Evolutionary conservation across 2,113 vertebrate species (phyloP).

Genomic region (Pedionomus torquatus): DNA sequence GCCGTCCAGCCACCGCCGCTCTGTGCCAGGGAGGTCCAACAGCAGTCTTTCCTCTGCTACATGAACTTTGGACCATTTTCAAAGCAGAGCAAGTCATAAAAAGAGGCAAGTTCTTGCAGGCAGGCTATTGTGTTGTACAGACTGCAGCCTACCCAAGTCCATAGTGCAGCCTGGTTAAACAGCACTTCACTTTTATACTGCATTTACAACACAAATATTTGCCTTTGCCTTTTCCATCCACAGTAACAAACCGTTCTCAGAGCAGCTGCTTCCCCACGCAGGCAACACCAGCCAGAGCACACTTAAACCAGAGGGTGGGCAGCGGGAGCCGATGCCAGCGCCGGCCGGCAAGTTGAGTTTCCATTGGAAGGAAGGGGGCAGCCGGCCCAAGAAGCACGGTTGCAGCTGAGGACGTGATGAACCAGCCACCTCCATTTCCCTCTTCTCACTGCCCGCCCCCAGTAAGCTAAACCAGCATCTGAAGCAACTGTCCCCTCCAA

Average conservation of each 20-base stretch:
- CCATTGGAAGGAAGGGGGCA: not conserved
- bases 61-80: constrained; percentile 12
- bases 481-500: not conserved
- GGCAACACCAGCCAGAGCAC: rapidly evolving
- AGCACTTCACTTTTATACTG: not conserved
- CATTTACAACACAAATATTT: constrained; percentile 28
- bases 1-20: not conserved
- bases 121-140: not conserved
- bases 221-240: rapidly evolving
- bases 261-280: not conserved
- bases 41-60: not conserved
- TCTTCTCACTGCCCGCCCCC: not conserved
- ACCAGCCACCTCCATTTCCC: not conserved
- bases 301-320: not conserved
- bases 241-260: not conserved
- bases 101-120: constrained; percentile 34
- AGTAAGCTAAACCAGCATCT: not conserved
- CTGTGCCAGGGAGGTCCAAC: not conserved
- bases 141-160: constrained; percentile 29
- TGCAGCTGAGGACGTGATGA: not conserved
- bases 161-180: constrained; percentile 49
- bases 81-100: constrained; percentile 26
- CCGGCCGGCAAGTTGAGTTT: not conserved
- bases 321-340: not conserved
- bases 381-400: not conserved